A percentile compares a stretch with the other conserved stretches of the same genome.
Conservation (phyloP, 1,140 invertebrate species). For the Drosophila busckii region DNA sequence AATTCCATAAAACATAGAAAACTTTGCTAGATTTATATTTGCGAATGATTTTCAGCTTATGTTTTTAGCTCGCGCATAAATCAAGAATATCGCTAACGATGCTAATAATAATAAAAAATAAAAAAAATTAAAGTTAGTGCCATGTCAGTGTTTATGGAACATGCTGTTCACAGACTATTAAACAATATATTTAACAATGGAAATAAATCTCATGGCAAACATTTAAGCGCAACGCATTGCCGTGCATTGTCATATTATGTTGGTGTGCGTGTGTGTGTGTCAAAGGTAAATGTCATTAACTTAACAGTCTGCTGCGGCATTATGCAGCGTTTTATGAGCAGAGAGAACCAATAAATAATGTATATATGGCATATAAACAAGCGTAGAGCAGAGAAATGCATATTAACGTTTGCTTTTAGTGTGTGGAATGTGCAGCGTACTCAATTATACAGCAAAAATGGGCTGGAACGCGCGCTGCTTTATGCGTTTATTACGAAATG, state of each 20-base stretch:
- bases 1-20: too few relatives aligned
- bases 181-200: background rate
- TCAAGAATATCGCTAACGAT: too few relatives aligned
- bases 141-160: too few relatives aligned
- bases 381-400: background rate
- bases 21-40: too few relatives aligned
- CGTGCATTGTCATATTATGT: conserved; percentile 23
- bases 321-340: conserved; percentile 62
- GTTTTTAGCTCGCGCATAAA: too few relatives aligned
- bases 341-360: conserved; percentile 65
- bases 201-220: too few relatives aligned
- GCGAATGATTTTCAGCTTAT: too few relatives aligned
- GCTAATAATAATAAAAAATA: too few relatives aligned
- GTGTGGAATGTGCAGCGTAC: conserved; percentile 4
- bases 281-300: conserved; percentile 44
- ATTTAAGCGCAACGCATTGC: conserved; percentile 14
- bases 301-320: conserved; percentile 24
- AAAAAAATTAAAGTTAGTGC: too few relatives aligned
- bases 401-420: conserved; percentile 7
- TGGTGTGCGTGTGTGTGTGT: too few relatives aligned
- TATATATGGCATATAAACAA: conserved; percentile 46
- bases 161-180: too few relatives aligned
- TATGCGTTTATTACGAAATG: conserved; percentile 59
- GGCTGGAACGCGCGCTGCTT: conserved; percentile 1
- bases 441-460: conserved; percentile 13